Evolutionary conservation across 2,888 invertebrate genomes (phyloP), one percentile per base, ranked within the genome.

Genomic region (Drosophila suboccidentalis): DNA sequence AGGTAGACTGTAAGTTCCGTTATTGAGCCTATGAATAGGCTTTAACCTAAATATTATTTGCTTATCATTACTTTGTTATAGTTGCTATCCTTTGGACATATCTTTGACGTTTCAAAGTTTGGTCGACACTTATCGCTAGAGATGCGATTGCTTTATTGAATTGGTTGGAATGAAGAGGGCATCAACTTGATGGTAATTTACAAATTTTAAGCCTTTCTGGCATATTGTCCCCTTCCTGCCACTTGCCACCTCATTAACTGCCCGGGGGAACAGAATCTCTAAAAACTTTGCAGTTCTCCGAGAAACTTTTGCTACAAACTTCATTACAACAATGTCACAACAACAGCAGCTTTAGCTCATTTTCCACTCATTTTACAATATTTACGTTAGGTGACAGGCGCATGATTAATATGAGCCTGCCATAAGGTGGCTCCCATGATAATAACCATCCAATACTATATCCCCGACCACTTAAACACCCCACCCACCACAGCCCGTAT

Each of bases 361-460:
- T 81, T 85, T 75, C 74, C 72, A 78, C 80, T 82, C 74, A 69
- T 72, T 80, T 85, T 82, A 76, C 74, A 82, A 76, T 80, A 87
- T 88, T 89, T 85, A 82, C 75, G 73, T 60, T 82, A 85, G 85
- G 87, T 89, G 89, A 81, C 88, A 88, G 82, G 76, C 74, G 63
- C 76, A 78, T 89, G 89, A 87, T 87, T 87, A 89, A 88, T 88
- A 83, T 71, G 72, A 70, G 78, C 54, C 64, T 65, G 68, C 53
- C 55, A 70, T 65, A 64, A 74, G 71, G 66, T 64, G 55, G 49
- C 58, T 50, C 53, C 49, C 67, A 55, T 49, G 57, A 64, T 59
- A 80, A 80, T 80, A 85, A 71, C 71, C 60, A 69, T 55, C 58
- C 57, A 59, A 57, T 65, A 62, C 10, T n/a, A 22, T 8, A 29